These are phyloP conservation scores for Papilio helenus DNA, from an alignment of 1,140 invertebrate species.

Conservation along the genomic window DNA sequence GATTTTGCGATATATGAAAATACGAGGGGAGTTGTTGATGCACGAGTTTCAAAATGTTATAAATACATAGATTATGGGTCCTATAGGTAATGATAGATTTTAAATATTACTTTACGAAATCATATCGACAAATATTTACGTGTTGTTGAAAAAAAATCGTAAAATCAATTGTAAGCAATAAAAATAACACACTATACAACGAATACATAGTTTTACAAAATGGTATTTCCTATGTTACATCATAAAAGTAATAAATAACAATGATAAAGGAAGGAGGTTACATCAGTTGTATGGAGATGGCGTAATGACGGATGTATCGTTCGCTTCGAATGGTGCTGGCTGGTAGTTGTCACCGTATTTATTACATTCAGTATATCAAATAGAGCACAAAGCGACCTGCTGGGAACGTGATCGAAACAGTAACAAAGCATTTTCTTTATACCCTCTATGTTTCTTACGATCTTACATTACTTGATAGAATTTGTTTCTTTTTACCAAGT, in stretches of 20 bases:
- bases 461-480: background rate
- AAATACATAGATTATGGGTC: background rate
- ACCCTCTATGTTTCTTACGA: background rate
- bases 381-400: constrained; percentile 68
- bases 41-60: background rate
- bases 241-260: constrained; percentile 55
- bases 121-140: background rate
- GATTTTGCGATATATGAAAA: constrained; percentile 54
- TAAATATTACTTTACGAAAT: background rate
- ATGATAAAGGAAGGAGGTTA: constrained; percentile 56
- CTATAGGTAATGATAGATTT: background rate
- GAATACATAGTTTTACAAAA: background rate
- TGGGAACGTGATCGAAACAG: constrained; percentile 63
- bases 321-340: constrained; percentile 53
- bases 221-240: background rate
- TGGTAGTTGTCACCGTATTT: constrained; percentile 50
- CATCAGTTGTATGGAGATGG: constrained; percentile 55
- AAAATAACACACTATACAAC: too few relatives aligned
- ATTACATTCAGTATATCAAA: constrained; percentile 72
- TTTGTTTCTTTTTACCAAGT: background rate
- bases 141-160: background rate
- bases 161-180: background rate
- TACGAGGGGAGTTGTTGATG: background rate
- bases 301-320: constrained; percentile 64
- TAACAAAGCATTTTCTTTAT: constrained; percentile 42